phyloP scores from a whole-genome alignment of 2,888 invertebrate species.

The Miltochrista miniata region DNA sequence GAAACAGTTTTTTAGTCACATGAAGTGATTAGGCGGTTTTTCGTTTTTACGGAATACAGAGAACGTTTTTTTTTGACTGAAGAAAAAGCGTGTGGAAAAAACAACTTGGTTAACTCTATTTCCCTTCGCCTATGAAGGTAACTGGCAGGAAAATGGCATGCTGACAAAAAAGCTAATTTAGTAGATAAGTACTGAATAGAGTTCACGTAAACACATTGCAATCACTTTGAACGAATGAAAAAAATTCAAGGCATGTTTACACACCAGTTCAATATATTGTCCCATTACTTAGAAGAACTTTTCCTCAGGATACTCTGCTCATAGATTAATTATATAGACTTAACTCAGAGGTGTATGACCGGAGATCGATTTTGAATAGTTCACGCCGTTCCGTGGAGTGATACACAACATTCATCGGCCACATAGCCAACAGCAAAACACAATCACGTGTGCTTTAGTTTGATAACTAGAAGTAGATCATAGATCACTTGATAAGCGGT shows the following conservation, averaged over 20 bases:
- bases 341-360: no score
- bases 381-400: no score
- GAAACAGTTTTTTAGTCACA: constrained; percentile 18
- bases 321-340: no score
- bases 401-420: no score
- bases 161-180: constrained; percentile 8
- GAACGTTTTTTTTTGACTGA: constrained; percentile 13
- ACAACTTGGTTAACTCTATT: constrained; percentile 16
- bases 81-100: constrained; percentile 21
- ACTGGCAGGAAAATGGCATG: constrained; percentile 5
- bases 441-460: no score
- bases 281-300: no score
- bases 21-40: constrained; percentile 23
- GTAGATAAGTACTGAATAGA: not conserved
- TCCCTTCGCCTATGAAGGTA: constrained; percentile 16
- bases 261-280: not conserved
- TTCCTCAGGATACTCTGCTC: no score
- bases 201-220: not conserved
- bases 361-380: no score
- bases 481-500: no score
- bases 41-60: constrained; percentile 14
- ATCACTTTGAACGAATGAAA: no score
- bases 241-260: not conserved
- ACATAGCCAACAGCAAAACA: no score
- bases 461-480: no score